These are phyloP conservation scores for Anguilla anguilla DNA, from an alignment of 2,797 vertebrate species.

Conservation along the genomic window DNA sequence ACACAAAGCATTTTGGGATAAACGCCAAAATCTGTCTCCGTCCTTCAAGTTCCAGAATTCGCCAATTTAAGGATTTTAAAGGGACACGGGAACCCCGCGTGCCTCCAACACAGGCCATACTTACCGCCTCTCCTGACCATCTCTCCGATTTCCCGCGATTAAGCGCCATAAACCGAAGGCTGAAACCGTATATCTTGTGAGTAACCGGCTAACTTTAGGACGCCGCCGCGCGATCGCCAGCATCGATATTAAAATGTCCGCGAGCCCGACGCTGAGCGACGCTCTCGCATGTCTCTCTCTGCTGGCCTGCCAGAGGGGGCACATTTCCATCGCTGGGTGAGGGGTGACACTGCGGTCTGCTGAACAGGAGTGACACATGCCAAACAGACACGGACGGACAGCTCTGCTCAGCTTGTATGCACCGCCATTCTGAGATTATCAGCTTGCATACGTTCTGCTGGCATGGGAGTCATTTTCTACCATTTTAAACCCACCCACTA, in stretches of 20 bases:
- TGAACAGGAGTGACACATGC: not conserved
- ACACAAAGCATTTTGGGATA: not conserved
- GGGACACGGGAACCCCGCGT: not conserved
- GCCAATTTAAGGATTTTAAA: not conserved
- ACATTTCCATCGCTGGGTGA: not conserved
- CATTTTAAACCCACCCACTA: not conserved
- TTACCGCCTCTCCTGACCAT: not conserved
- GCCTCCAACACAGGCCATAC: not conserved
- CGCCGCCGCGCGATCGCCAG: too few species aligned
- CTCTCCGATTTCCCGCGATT: not conserved
- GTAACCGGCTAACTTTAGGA: slow-evolving; percentile 4
- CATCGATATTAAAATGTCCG: not conserved
- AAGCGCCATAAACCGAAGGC: not conserved
- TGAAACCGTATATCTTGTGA: not conserved
- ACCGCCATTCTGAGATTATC: not conserved
- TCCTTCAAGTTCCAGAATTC: not conserved
- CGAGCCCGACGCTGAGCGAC: not conserved
- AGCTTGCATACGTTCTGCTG: not conserved
- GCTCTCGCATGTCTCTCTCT: not conserved
- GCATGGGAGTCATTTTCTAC: not conserved
- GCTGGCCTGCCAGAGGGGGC: not conserved
- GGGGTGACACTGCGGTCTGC: not conserved
- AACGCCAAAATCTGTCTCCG: not conserved
- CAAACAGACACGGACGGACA: not conserved
- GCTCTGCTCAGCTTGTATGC: not conserved